Conservation (phyloP, 2,113 vertebrate genomes). For the Scalopus aquaticus region DNA sequence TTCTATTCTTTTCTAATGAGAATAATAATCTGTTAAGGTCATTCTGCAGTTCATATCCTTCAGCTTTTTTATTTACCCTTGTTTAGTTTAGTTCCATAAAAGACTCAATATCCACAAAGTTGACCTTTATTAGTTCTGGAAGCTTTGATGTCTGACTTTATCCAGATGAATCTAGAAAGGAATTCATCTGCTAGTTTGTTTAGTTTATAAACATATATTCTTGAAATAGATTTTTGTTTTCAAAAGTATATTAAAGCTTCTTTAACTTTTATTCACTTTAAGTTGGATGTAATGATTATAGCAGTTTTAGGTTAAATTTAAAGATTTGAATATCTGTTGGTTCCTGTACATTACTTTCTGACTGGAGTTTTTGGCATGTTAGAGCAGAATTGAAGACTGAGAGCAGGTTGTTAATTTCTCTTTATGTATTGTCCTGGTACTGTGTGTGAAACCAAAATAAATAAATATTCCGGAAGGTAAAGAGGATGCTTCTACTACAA, state of each 20-base stretch:
- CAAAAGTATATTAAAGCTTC: constrained; percentile 45
- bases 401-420: background rate
- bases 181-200: constrained; percentile 41
- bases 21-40: background rate
- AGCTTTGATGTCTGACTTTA: constrained; percentile 26
- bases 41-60: background rate
- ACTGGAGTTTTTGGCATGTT: background rate
- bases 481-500: background rate
- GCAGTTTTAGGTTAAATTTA: background rate
- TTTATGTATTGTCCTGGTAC: background rate
- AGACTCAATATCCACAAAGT: background rate
- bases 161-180: background rate
- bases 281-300: constrained; percentile 27
- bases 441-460: background rate
- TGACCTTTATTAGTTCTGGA: constrained; percentile 19
- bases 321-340: background rate
- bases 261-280: background rate
- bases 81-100: constrained; percentile 28
- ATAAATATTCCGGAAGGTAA: constrained; percentile 11
- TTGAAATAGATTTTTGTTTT: constrained; percentile 47
- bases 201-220: background rate
- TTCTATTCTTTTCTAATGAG: background rate
- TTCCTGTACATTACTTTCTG: background rate
- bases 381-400: background rate
- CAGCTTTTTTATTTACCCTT: background rate